Percentiles rank a stretch among this genome's conserved stretches.
These are phyloP conservation scores for Ceratoteleas bidentatus DNA, from an alignment of 1,140 invertebrate species.

Conservation along the genomic window DNA sequence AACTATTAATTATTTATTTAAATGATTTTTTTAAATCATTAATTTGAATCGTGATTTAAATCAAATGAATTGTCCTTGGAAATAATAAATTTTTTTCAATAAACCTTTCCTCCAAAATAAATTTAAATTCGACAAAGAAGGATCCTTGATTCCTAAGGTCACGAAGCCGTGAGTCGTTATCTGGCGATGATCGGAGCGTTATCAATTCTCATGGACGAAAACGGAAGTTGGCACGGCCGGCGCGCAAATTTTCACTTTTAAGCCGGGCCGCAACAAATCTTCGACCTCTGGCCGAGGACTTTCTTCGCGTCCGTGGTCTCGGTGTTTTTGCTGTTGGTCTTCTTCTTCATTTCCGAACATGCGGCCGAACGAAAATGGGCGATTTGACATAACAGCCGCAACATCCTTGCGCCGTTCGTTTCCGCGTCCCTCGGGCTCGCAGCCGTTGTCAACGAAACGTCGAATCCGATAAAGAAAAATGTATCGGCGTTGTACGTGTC, in stretches of 20 bases:
- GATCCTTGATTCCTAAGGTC: no score
- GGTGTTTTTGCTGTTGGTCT: not conserved
- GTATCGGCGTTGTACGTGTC: conserved; percentile 55
- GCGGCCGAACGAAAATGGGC: conserved; percentile 35
- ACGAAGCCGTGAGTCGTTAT: no score
- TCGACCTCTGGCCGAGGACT: conserved; percentile 51
- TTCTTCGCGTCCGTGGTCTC: conserved; percentile 23
- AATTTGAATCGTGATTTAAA: no score
- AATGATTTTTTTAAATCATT: no score
- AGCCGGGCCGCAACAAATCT: conserved; percentile 45
- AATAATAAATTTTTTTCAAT: no score
- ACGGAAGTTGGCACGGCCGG: not conserved
- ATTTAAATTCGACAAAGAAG: no score
- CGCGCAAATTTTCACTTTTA: conserved; percentile 57
- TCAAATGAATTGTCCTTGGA: no score
- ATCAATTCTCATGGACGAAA: no score
- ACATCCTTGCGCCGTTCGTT: conserved; percentile 25
- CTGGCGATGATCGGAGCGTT: no score
- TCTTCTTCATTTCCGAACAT: conserved; percentile 56
- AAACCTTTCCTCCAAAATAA: no score
- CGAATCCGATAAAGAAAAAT: conserved; percentile 62
- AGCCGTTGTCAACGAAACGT: conserved; percentile 52
- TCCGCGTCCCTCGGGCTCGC: conserved; percentile 25
- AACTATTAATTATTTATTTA: no score
- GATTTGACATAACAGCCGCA: conserved; percentile 52